Evolutionary conservation across 1,140 invertebrate genomes (phyloP).

Genomic region (Zaprionus davidi): DNA sequence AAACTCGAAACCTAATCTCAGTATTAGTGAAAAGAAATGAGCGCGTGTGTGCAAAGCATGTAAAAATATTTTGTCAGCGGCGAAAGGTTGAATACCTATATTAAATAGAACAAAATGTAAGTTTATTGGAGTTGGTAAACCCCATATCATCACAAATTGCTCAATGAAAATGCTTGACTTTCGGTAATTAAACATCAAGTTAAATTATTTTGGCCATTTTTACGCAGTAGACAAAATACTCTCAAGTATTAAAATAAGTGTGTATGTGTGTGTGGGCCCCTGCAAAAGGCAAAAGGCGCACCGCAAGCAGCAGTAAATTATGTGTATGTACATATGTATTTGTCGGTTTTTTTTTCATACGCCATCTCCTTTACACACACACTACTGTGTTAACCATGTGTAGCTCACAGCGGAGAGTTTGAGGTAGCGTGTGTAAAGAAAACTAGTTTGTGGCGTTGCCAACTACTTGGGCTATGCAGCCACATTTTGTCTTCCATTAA

Average conservation of each 20-base stretch:
- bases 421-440: constrained; percentile 43
- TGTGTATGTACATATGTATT: constrained; percentile 35
- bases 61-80: constrained; percentile 35
- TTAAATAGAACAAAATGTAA: constrained; percentile 29
- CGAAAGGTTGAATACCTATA: constrained; percentile 33
- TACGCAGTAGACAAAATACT: constrained; percentile 63
- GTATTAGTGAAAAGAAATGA: constrained; percentile 35
- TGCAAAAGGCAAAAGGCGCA: constrained; percentile 40
- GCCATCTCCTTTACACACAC: constrained; percentile 44
- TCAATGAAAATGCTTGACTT: constrained; percentile 33
- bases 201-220: constrained; percentile 51
- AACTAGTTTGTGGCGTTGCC: constrained; percentile 56
- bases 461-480: constrained; percentile 35
- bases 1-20: constrained; percentile 21
- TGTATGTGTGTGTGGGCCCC: constrained; percentile 25
- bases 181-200: constrained; percentile 17
- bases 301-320: constrained; percentile 47
- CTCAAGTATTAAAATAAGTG: constrained; percentile 34
- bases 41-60: constrained; percentile 31
- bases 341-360: constrained; percentile 45
- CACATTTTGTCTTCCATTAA: constrained; percentile 53
- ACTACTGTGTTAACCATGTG: constrained; percentile 33
- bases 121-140: constrained; percentile 21
- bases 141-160: constrained; percentile 7
- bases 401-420: constrained; percentile 42